Evolutionary conservation across 2,113 vertebrate genomes (phyloP).

Genomic region (Oenanthe melanoleuca): DNA sequence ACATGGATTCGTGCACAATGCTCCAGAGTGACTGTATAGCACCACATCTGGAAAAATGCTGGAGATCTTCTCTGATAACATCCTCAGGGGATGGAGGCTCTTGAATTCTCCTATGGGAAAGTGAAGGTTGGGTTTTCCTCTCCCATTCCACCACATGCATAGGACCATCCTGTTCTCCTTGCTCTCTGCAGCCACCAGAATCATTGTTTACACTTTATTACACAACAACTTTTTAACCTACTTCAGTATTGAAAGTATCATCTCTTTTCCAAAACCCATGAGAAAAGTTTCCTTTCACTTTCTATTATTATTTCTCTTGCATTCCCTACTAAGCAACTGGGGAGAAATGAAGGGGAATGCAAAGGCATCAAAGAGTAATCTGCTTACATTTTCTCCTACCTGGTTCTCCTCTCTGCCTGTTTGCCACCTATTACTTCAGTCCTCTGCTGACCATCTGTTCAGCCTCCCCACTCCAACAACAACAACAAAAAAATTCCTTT

Average conservation of each 20-base stretch:
- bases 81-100: not conserved
- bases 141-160: not conserved
- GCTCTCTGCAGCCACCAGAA: not conserved
- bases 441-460: constrained; percentile 19
- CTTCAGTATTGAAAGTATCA: not conserved
- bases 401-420: not conserved
- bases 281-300: not conserved
- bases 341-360: not conserved
- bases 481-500: not conserved
- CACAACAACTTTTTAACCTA: not conserved
- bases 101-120: not conserved
- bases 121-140: not conserved
- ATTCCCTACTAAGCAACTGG: not conserved
- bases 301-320: not conserved
- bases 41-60: not conserved
- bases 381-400: not conserved
- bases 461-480: fast-evolving
- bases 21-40: not conserved
- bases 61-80: not conserved
- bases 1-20: not conserved
- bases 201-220: not conserved
- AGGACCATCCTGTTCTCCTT: not conserved
- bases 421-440: not conserved
- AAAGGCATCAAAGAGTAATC: not conserved
- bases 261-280: not conserved